Percentiles rank a stretch among this genome's conserved stretches.
These are phyloP conservation scores for Pandemis corylana DNA, from an alignment of 2,888 invertebrate genomes.

Conservation along the genomic window DNA sequence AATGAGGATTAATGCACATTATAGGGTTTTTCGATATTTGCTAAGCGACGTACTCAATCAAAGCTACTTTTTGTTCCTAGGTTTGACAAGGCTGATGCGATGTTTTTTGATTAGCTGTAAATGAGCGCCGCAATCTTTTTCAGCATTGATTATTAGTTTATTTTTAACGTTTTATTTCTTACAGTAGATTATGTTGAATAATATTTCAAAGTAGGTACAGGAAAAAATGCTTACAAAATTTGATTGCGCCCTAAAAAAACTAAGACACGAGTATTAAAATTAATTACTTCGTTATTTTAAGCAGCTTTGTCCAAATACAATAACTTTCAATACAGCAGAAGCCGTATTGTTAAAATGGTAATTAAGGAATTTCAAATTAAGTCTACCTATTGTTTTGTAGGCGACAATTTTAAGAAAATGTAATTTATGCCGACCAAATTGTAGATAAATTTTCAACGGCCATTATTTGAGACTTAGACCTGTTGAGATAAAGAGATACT, in stretches of 20 bases:
- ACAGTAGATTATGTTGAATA: no score
- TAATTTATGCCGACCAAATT: not conserved
- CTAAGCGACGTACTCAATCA: no score
- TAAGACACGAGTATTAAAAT: not conserved
- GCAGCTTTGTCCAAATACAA: slow-evolving; percentile 19
- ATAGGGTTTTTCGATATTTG: not conserved
- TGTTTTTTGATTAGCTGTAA: no score
- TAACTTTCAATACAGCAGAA: slow-evolving; percentile 19
- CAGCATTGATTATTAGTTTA: no score
- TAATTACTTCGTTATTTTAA: not conserved
- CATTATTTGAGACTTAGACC: slow-evolving; percentile 1
- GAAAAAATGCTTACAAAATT: no score
- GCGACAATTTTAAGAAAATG: slow-evolving; percentile 12
- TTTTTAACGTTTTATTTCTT: no score
- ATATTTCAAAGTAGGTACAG: no score
- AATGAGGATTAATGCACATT: not conserved
- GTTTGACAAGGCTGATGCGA: no score
- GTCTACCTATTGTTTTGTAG: slow-evolving; percentile 17
- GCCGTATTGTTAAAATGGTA: slow-evolving; percentile 25
- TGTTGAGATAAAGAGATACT: not conserved
- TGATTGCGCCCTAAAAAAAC: no score
- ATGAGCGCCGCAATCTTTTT: no score
- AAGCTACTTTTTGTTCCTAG: no score
- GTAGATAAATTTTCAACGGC: not conserved
- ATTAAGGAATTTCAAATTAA: slow-evolving; percentile 32